These are phyloP conservation scores for Scortum barcoo DNA, from an alignment of 2,113 vertebrate species.

Conservation along the genomic window DNA sequence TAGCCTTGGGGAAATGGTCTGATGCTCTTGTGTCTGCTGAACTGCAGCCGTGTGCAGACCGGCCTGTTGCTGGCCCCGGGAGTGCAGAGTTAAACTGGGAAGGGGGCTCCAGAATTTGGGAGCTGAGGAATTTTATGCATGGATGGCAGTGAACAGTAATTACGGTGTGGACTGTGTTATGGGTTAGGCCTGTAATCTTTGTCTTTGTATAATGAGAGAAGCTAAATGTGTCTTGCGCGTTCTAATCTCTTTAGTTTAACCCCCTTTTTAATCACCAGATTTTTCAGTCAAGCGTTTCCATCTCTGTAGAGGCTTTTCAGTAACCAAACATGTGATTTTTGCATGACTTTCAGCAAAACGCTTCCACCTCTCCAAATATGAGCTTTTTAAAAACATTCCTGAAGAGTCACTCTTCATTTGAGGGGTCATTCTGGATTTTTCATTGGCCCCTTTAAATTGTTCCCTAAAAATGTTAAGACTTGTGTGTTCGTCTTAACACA, in stretches of 20 bases:
- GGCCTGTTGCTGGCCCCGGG: constrained; percentile 57
- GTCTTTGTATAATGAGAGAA: constrained; percentile 74
- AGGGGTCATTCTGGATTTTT: not conserved
- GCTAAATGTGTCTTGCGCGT: constrained; percentile 54
- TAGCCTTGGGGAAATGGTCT: constrained; percentile 50
- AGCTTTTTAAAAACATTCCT: not conserved
- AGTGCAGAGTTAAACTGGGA: constrained; percentile 45
- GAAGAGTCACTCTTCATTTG: not conserved
- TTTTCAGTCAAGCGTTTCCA: constrained; percentile 12
- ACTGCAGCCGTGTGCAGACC: constrained; percentile 58
- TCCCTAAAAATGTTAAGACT: not conserved
- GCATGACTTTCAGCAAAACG: not conserved
- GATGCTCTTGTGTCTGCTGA: constrained; percentile 51
- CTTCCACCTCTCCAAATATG: not conserved
- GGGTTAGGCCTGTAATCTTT: constrained; percentile 68
- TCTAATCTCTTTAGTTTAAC: constrained; percentile 61
- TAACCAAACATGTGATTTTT: not conserved
- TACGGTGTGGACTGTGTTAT: constrained; percentile 69
- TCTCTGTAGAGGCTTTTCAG: constrained; percentile 1
- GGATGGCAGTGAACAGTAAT: constrained; percentile 79
- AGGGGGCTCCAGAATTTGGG: constrained; percentile 66
- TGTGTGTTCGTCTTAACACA: not conserved
- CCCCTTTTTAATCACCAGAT: constrained; percentile 23
- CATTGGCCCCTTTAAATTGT: not conserved
- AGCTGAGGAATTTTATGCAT: constrained; percentile 83